Conservation (phyloP, 2,113 vertebrate species). For the Boulengerochromis microlepis region DNA sequence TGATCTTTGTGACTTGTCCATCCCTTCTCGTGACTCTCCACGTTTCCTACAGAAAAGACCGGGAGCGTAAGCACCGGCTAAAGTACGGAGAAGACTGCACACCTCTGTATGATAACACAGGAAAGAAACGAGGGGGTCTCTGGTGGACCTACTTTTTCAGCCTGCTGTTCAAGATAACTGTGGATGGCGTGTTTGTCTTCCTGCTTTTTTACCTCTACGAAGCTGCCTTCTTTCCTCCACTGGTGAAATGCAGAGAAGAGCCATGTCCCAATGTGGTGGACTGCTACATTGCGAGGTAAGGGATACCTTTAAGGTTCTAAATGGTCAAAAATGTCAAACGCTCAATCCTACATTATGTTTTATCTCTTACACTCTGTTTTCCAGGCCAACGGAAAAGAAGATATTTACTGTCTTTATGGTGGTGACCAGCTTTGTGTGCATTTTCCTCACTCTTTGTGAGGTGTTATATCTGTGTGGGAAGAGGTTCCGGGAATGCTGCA, state of each 20-base stretch:
- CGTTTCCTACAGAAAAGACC: constrained; percentile 80
- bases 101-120: constrained; percentile 65
- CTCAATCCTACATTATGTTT: not conserved
- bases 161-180: constrained; percentile 77
- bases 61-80: constrained; percentile 68
- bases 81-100: constrained; percentile 30
- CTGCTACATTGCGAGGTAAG: constrained; percentile 81
- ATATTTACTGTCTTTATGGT: constrained; percentile 91
- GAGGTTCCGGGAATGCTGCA: constrained; percentile 62
- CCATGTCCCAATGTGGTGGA: constrained; percentile 86
- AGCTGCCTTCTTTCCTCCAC: constrained; percentile 73
- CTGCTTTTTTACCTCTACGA: constrained; percentile 79
- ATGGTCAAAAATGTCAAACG: not conserved
- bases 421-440: constrained; percentile 73
- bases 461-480: constrained; percentile 81
- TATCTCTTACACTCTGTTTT: not conserved
- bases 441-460: constrained; percentile 80
- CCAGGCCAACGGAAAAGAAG: constrained; percentile 84
- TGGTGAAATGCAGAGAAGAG: constrained; percentile 76
- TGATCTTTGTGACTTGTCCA: constrained; percentile 90
- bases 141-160: constrained; percentile 93
- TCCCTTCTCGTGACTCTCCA: constrained; percentile 88
- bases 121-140: constrained; percentile 85
- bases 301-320: not conserved
- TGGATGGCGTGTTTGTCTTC: constrained; percentile 80